Conservation (phyloP, 1,140 invertebrate species). For the Halesus radiatus region DNA sequence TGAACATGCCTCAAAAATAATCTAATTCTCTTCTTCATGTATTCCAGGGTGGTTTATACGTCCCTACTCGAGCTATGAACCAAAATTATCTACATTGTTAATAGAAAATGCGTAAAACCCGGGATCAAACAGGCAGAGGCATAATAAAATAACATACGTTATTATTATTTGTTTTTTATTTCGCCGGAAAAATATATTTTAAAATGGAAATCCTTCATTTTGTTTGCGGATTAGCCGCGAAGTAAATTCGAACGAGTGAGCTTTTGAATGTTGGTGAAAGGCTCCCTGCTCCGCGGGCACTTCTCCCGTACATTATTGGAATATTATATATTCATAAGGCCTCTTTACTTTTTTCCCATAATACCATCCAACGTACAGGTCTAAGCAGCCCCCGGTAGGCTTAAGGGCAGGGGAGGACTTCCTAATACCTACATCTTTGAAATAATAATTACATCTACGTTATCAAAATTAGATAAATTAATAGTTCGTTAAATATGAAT, state of each 20-base stretch:
- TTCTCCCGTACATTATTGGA: conserved; percentile 49
- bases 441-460: too few species aligned
- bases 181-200: background rate
- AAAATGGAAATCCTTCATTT: conserved; percentile 26
- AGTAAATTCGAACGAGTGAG: conserved; percentile 20
- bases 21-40: too few species aligned
- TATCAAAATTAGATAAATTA: too few species aligned
- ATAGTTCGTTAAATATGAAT: too few species aligned
- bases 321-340: conserved; percentile 56
- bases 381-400: conserved; percentile 19
- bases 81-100: too few species aligned
- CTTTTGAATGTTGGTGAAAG: conserved; percentile 25
- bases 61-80: too few species aligned
- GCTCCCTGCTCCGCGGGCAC: conserved; percentile 21
- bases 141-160: background rate
- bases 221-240: conserved; percentile 13
- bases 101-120: too few species aligned
- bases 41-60: too few species aligned
- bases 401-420: conserved; percentile 1
- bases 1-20: too few species aligned
- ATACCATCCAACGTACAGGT: conserved; percentile 39
- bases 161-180: too few species aligned
- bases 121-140: background rate
- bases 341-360: conserved; percentile 53
- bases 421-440: too few species aligned